phyloP scores from a whole-genome alignment of 2,888 invertebrate genomes.

The Drosophila mercatorum region DNA sequence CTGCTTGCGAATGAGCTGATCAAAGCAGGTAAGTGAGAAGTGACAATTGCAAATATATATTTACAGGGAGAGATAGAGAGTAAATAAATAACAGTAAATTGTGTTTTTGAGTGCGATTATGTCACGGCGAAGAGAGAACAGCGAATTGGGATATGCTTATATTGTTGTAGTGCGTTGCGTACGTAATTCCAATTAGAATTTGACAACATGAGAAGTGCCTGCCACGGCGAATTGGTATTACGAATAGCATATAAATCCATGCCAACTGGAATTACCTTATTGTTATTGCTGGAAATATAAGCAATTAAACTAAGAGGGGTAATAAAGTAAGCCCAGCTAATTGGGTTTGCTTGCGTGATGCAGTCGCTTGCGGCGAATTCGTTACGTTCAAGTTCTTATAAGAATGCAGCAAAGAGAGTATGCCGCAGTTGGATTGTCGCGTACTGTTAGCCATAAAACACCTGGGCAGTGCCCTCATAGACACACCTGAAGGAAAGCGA shows the following conservation, averaged over 20 bases:
- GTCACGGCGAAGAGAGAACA: background rate
- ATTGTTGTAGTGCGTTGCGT: background rate
- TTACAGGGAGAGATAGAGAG: background rate
- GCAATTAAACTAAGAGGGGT: background rate
- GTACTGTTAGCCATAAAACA: constrained; percentile 11
- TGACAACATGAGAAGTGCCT: background rate
- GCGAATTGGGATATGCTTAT: background rate
- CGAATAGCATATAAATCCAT: background rate
- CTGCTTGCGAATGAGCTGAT: constrained; percentile 6
- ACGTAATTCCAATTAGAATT: background rate
- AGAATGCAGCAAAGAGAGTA: background rate
- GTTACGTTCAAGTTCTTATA: background rate
- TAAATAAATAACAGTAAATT: background rate
- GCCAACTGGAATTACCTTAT: background rate
- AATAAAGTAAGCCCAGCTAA: background rate
- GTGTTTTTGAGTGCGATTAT: background rate
- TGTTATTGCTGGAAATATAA: background rate
- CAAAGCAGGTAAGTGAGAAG: constrained; percentile 13
- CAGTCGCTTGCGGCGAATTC: constrained; percentile 1
- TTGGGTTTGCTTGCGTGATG: background rate
- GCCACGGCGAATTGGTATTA: background rate
- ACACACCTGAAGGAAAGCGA: constrained; percentile 44
- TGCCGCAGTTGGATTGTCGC: background rate
- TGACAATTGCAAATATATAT: background rate
- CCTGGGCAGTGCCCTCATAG: constrained; percentile 31